A percentile compares a stretch with the other conserved stretches of the same genome.
Evolutionary conservation across 2,113 vertebrate genomes (phyloP).

Genomic region (Raja brachyura): DNA sequence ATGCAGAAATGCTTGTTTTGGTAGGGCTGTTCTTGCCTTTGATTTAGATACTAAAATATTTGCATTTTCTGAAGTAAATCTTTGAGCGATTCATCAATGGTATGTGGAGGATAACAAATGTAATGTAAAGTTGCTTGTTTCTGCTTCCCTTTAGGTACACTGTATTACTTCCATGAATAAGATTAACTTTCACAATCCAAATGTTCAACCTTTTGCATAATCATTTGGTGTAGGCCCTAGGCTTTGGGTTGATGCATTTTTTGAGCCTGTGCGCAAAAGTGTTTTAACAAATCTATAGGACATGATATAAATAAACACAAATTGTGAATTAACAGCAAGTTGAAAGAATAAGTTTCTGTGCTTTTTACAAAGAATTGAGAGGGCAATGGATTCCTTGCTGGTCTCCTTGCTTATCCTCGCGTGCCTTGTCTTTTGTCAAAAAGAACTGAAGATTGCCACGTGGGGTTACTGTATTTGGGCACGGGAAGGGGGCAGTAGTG

Average conservation of each 20-base stretch:
- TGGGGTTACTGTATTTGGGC: slow-evolving; percentile 35
- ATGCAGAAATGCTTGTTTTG: not conserved
- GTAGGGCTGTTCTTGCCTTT: not conserved
- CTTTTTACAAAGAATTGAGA: not conserved
- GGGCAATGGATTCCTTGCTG: slow-evolving; percentile 38
- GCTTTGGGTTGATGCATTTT: slow-evolving; percentile 16
- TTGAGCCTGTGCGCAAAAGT: not conserved
- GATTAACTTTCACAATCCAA: not conserved
- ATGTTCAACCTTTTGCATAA: not conserved
- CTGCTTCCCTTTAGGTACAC: not conserved
- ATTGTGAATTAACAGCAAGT: not conserved
- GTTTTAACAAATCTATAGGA: slow-evolving; percentile 8
- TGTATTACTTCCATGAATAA: not conserved
- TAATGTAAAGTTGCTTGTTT: slow-evolving; percentile 12
- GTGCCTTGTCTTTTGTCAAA: slow-evolving; percentile 38
- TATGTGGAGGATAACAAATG: not conserved
- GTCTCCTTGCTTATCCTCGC: slow-evolving; percentile 38
- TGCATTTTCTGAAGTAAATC: not conserved
- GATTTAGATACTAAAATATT: not conserved
- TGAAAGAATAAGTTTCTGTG: slow-evolving; percentile 22
- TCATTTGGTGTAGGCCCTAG: not conserved
- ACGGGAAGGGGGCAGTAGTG: slow-evolving; percentile 28
- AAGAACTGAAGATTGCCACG: slow-evolving; percentile 38
- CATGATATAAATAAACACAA: not conserved
- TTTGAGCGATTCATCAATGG: not conserved